Conservation (phyloP, 2,113 vertebrate species). For the Podarcis muralis region DNA sequence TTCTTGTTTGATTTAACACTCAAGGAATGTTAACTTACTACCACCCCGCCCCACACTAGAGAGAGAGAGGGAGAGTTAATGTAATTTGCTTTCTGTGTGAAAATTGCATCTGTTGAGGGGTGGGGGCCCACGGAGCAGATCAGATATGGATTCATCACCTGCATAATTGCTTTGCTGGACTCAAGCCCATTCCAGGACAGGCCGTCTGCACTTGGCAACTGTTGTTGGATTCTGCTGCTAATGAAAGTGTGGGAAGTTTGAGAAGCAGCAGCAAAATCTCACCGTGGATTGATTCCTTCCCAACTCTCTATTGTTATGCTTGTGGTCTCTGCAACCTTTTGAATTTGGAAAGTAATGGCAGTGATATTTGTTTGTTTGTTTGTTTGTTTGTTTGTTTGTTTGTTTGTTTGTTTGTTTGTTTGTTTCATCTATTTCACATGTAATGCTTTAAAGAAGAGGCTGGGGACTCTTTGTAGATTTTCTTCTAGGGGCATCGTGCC, state of each 20-base stretch:
- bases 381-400: no score
- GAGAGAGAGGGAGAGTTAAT: neutral
- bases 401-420: no score
- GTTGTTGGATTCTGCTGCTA: neutral
- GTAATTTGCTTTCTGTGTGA: neutral
- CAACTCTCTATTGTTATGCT: neutral
- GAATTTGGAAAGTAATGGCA: neutral
- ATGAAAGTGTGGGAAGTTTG: neutral
- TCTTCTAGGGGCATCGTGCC: no score
- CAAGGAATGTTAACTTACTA: neutral
- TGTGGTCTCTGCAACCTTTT: neutral
- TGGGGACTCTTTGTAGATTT: no score
- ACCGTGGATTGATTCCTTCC: neutral
- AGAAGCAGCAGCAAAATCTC: neutral
- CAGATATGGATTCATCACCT: conserved; percentile 12
- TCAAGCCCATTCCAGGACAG: neutral
- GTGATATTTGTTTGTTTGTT: no score
- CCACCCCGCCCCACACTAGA: neutral
- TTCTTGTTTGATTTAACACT: conserved; percentile 33
- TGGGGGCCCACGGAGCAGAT: neutral
- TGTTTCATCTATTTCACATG: neutral
- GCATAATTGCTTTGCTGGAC: conserved; percentile 15
- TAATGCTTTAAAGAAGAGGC: neutral
- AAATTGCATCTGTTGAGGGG: neutral
- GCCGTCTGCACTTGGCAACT: neutral